Conservation (phyloP, 2,113 vertebrate genomes). For the Eudyptes chrysolophus region DNA sequence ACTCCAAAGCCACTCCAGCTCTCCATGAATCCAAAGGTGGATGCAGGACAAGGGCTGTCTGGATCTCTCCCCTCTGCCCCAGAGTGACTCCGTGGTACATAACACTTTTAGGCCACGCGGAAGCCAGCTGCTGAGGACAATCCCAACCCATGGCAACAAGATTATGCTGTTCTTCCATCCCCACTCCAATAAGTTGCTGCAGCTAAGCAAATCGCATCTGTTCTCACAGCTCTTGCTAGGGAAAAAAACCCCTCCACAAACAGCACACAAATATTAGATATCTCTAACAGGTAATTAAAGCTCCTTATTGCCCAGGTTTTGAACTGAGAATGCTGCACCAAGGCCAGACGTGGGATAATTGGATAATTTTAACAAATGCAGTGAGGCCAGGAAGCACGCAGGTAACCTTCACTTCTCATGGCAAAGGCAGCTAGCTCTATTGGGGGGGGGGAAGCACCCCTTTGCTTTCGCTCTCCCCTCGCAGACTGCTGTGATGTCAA, state of each 20-base stretch:
- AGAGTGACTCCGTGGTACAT: background rate
- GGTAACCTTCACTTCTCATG: background rate
- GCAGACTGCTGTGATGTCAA: background rate
- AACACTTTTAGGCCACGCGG: background rate
- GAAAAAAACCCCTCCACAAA: background rate
- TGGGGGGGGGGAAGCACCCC: background rate
- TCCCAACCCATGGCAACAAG: background rate
- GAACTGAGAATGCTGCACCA: background rate
- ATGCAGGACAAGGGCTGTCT: background rate
- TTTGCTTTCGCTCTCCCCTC: background rate
- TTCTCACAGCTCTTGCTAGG: background rate
- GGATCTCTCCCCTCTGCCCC: background rate
- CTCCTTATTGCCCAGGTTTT: background rate
- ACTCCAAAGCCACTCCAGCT: background rate
- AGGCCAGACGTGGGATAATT: fast-evolving
- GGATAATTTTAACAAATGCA: background rate
- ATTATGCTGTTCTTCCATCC: background rate
- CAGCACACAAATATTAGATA: background rate
- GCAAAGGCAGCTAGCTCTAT: background rate
- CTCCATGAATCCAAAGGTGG: background rate
- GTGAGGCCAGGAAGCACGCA: background rate
- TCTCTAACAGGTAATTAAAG: background rate
- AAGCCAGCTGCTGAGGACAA: background rate
- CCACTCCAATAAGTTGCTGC: background rate
- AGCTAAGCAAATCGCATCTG: background rate